Conservation (phyloP, 2,888 invertebrate species). For the Apotomis capreana region DNA sequence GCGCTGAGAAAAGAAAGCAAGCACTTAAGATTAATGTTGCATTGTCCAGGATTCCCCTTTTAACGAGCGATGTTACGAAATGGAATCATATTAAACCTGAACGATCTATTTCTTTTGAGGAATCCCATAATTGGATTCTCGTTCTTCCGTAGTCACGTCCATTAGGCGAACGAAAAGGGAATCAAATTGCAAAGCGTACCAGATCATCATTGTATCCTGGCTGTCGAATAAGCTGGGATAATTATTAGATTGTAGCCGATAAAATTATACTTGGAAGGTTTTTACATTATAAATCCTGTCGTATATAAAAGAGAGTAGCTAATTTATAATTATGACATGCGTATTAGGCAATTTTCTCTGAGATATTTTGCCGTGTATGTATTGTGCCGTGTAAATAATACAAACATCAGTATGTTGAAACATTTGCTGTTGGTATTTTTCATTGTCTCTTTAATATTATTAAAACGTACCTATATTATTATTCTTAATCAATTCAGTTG, state of each 20-base stretch:
- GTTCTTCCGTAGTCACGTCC: constrained; percentile 57
- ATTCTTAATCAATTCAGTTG: too few relatives aligned
- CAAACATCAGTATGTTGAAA: too few relatives aligned
- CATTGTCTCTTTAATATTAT: too few relatives aligned
- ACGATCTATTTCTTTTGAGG: constrained; percentile 53
- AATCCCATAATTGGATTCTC: constrained; percentile 55
- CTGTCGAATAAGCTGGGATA: constrained; percentile 26
- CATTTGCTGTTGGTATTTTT: too few relatives aligned
- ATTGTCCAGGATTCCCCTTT: constrained; percentile 33
- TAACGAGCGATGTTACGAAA: constrained; percentile 24
- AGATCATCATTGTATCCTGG: constrained; percentile 45
- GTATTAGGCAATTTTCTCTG: background rate
- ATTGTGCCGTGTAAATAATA: too few relatives aligned
- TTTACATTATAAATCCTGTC: background rate
- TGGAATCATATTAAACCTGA: constrained; percentile 36
- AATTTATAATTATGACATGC: background rate
- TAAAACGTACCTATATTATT: too few relatives aligned
- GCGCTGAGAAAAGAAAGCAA: constrained; percentile 11
- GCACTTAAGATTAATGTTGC: constrained; percentile 34
- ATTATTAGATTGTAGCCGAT: background rate
- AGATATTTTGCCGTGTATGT: too few relatives aligned
- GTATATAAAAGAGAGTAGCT: background rate
- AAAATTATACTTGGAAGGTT: background rate
- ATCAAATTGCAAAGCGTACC: constrained; percentile 59
- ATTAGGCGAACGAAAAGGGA: constrained; percentile 59